Conservation (phyloP, 2,797 vertebrate species). For the Cetoscarus ocellatus region DNA sequence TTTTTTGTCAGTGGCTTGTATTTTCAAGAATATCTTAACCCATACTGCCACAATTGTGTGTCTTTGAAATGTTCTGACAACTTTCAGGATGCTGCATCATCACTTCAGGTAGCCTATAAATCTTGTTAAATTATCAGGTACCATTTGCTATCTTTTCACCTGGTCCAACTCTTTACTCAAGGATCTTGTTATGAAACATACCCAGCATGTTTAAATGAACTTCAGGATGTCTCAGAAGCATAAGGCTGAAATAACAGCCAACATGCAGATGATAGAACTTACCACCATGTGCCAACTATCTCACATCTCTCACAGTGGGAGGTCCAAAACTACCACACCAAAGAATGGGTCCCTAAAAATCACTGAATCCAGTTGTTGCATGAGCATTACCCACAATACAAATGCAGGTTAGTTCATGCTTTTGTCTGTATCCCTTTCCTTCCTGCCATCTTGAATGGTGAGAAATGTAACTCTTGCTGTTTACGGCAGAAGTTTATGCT, state of each 20-base stretch:
- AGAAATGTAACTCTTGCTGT: slow-evolving; percentile 27
- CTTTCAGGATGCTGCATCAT: no score
- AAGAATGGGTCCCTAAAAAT: slow-evolving; percentile 3
- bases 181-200: neutral
- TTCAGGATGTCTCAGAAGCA: neutral
- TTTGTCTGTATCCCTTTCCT: slow-evolving; percentile 1
- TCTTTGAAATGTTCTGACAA: no score
- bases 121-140: no score
- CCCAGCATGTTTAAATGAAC: neutral
- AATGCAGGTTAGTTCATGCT: slow-evolving; percentile 27
- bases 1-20: no score
- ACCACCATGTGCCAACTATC: neutral
- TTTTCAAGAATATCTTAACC: no score
- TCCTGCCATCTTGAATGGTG: slow-evolving; percentile 13
- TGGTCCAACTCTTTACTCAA: neutral
- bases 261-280: neutral
- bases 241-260: neutral
- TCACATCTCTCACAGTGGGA: slow-evolving; percentile 18
- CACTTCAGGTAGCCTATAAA: no score
- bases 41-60: no score
- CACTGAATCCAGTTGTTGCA: slow-evolving; percentile 1
- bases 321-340: slow-evolving; percentile 6
- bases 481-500: slow-evolving; percentile 28
- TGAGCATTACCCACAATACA: slow-evolving; percentile 36
- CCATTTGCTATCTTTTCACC: no score